Evolutionary conservation across 92 coral and sea anemone species (phyloP).

Genomic region (Epizoanthus illoricatus): DNA sequence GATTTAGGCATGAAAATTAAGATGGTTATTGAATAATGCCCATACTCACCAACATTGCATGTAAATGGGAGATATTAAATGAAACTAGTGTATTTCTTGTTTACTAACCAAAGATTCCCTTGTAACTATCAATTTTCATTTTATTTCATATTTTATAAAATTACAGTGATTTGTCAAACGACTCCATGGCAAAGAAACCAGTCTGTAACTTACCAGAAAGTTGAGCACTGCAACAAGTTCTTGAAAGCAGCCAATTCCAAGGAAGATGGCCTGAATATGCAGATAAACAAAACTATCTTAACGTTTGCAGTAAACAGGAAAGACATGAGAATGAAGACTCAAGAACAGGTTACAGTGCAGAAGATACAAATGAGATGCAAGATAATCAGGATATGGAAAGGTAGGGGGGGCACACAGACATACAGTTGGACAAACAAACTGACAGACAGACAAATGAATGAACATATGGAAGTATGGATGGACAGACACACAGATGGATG

Average conservation of each 20-base stretch:
- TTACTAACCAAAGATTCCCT: no score
- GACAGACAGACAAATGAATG: not conserved
- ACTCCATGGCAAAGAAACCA: not conserved
- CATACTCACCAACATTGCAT: no score
- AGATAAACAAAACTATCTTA: not conserved
- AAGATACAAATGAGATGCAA: not conserved
- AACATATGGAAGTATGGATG: not conserved
- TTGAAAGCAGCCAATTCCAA: constrained; percentile 78
- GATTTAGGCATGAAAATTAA: no score
- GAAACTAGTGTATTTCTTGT: no score
- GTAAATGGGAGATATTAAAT: no score
- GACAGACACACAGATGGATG: not conserved
- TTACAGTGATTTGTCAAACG: no score
- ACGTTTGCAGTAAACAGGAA: not conserved
- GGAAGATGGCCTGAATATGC: constrained; percentile 66
- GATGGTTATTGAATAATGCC: no score
- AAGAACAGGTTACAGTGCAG: not conserved
- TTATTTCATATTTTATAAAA: no score
- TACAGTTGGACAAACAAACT: not conserved
- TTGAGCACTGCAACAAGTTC: constrained; percentile 49
- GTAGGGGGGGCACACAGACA: not conserved
- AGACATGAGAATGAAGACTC: not conserved
- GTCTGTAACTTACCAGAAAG: constrained; percentile 49
- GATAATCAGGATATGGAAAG: no score
- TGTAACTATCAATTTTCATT: no score